Conservation (phyloP, 2,888 invertebrate genomes). For the Epsilonema sp. region DNA sequence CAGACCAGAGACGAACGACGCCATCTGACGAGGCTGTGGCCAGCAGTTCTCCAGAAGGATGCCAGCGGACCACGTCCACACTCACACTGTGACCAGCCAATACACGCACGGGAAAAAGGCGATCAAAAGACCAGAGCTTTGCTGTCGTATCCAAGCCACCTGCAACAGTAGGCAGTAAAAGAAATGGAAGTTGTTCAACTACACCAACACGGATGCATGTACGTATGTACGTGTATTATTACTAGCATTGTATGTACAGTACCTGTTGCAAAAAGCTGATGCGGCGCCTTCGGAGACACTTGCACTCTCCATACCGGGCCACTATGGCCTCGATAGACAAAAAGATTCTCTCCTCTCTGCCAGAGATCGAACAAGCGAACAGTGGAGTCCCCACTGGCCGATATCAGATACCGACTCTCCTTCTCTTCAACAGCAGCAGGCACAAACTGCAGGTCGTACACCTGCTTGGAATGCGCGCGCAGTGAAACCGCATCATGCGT, state of each 20-base stretch:
- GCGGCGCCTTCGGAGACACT: neutral
- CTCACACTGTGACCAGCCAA: neutral
- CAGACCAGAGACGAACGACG: neutral
- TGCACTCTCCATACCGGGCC: neutral
- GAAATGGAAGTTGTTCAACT: no score
- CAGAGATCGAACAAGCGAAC: neutral
- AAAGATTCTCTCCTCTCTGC: neutral
- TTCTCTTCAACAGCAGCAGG: no score
- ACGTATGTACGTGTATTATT: no score
- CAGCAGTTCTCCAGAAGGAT: neutral
- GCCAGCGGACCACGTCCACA: neutral
- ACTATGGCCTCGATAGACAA: neutral
- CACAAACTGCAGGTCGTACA: no score
- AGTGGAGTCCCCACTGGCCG: neutral
- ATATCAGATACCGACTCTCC: neutral
- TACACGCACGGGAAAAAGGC: neutral
- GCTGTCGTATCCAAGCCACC: neutral
- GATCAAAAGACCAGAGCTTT: neutral
- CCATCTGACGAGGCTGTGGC: neutral
- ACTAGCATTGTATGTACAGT: no score
- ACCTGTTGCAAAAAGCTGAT: neutral
- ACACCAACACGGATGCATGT: no score
- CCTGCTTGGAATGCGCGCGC: no score
- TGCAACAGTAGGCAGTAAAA: no score
- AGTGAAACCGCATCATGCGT: no score